phyloP scores from a whole-genome alignment of 2,888 invertebrate species.

The Lamellibrachia columna region DNA sequence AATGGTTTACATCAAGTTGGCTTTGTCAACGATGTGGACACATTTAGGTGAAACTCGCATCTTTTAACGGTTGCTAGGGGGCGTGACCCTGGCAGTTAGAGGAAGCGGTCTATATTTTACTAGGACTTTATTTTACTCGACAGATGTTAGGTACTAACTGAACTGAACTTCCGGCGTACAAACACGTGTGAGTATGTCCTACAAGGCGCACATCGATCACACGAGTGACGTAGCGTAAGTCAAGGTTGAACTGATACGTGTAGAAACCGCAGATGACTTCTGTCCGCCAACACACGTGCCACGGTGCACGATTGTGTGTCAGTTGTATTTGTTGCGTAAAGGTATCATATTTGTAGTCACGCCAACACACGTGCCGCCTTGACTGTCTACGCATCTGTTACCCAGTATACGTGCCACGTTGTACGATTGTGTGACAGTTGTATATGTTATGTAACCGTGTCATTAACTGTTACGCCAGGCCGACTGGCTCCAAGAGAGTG shows the following conservation, averaged over 20 bases:
- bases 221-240: neutral
- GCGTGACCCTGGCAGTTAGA: neutral
- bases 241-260: neutral
- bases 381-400: neutral
- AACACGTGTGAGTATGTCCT: neutral
- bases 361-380: too few relatives aligned
- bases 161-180: neutral
- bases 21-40: too few relatives aligned
- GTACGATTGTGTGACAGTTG: neutral
- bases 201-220: neutral
- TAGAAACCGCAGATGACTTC: neutral
- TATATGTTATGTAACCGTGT: neutral
- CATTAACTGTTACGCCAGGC: neutral
- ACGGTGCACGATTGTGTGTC: neutral
- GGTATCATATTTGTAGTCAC: too few relatives aligned
- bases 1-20: too few relatives aligned
- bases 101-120: neutral
- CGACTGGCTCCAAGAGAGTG: neutral
- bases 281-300: neutral
- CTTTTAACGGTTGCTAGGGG: neutral
- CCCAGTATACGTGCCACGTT: neutral
- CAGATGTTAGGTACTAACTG: neutral
- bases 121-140: neutral
- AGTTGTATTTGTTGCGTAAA: neutral
- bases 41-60: too few relatives aligned